Conservation (phyloP, 2,888 invertebrate genomes). For the Nudaria mundana region DNA sequence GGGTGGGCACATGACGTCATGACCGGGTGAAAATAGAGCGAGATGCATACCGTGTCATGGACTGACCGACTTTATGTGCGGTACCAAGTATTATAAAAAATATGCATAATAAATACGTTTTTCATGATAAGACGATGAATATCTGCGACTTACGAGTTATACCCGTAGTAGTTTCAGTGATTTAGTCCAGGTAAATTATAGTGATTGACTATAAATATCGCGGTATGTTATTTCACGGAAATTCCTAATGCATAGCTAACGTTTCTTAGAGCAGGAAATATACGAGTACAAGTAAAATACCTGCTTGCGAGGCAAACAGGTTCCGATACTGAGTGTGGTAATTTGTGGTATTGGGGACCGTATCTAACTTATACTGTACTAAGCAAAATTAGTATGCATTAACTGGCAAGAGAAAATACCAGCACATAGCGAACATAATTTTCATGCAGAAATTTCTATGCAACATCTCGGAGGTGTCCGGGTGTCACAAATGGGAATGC, state of each 20-base stretch:
- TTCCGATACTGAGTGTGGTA: conserved; percentile 35
- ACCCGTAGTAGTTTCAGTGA: too few relatives aligned
- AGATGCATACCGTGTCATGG: conserved; percentile 63
- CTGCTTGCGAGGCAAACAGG: conserved; percentile 41
- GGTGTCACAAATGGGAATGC: too few relatives aligned
- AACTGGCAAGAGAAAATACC: conserved; percentile 6
- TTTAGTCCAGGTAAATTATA: too few relatives aligned
- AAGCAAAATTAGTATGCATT: background rate
- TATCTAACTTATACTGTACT: conserved; percentile 10
- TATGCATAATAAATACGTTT: too few relatives aligned
- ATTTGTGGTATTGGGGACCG: conserved; percentile 25
- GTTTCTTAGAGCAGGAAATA: conserved; percentile 41
- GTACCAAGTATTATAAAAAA: too few relatives aligned
- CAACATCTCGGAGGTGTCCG: too few relatives aligned
- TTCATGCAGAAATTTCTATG: background rate
- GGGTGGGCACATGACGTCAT: conserved; percentile 63
- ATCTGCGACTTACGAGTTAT: too few relatives aligned
- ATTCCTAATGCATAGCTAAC: conserved; percentile 29
- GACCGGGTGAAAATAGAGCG: conserved; percentile 61
- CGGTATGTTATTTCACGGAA: conserved; percentile 18
- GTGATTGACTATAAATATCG: conserved; percentile 13
- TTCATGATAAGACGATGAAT: too few relatives aligned
- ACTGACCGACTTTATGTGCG: conserved; percentile 25
- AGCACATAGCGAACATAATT: conserved; percentile 5
- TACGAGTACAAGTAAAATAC: conserved; percentile 34